phyloP scores from a whole-genome alignment of 2,888 invertebrate genomes.

The Trichogramma evanescens region DNA sequence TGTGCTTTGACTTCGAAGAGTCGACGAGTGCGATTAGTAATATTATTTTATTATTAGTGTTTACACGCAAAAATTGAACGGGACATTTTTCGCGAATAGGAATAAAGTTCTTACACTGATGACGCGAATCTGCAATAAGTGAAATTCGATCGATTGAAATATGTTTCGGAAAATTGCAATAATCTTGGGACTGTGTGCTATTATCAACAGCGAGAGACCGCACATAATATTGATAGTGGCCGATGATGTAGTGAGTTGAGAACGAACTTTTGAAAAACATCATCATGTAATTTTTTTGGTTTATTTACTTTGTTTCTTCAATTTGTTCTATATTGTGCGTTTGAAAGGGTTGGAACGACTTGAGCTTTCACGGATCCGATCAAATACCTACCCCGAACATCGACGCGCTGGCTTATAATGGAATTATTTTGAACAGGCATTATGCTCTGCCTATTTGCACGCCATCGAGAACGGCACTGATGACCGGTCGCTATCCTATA shows the following conservation, averaged over 20 bases:
- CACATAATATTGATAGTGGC: slow-evolving; percentile 52
- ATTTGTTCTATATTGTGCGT: too few relatives aligned
- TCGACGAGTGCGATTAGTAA: too few relatives aligned
- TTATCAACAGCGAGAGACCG: slow-evolving; percentile 31
- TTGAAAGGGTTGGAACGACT: slow-evolving; percentile 77
- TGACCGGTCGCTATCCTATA: slow-evolving; percentile 82
- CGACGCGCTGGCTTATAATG: slow-evolving; percentile 75
- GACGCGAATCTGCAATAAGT: too few relatives aligned
- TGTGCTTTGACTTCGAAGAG: too few relatives aligned
- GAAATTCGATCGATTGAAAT: too few relatives aligned
- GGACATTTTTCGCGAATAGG: too few relatives aligned
- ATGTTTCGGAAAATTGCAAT: too few relatives aligned
- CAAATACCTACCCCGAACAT: slow-evolving; percentile 86
- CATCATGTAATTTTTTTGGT: background rate
- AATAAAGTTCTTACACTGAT: too few relatives aligned
- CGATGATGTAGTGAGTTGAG: slow-evolving; percentile 45
- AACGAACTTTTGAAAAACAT: background rate
- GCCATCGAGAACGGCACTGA: slow-evolving; percentile 71
- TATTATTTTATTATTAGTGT: too few relatives aligned
- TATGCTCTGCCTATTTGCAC: slow-evolving; percentile 81
- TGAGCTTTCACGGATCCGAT: slow-evolving; percentile 79
- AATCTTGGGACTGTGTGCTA: too few relatives aligned
- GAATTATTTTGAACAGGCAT: slow-evolving; percentile 75
- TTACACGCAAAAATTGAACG: too few relatives aligned
- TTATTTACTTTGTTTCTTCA: too few relatives aligned